A percentile compares a stretch with the other conserved stretches of the same genome.
Conservation (phyloP, 2,888 invertebrate genomes). For the Drosophila nr. perissopoda region DNA sequence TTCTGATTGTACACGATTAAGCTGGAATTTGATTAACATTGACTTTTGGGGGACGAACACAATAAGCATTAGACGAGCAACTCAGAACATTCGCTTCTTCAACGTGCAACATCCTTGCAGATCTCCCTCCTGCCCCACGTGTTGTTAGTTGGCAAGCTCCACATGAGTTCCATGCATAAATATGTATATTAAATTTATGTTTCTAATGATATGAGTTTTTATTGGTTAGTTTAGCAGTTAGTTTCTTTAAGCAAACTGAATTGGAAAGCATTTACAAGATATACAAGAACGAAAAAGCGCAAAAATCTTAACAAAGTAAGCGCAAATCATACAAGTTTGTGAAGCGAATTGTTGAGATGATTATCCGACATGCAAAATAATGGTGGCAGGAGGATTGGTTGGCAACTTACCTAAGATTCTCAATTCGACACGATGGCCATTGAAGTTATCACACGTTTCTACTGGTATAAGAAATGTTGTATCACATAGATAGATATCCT, state of each 20-base stretch:
- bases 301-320: conserved; percentile 36
- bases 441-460: conserved; percentile 89
- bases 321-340: conserved; percentile 48
- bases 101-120: conserved; percentile 43
- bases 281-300: conserved; percentile 35
- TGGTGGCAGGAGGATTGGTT: not conserved
- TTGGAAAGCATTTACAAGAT: conserved; percentile 41
- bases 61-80: conserved; percentile 37
- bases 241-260: conserved; percentile 49
- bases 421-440: conserved; percentile 90
- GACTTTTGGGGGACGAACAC: conserved; percentile 44
- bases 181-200: not conserved
- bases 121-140: conserved; percentile 1
- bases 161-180: conserved; percentile 41
- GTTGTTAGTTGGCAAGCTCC: conserved; percentile 45
- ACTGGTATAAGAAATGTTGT: conserved; percentile 91
- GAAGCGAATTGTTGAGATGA: conserved; percentile 29
- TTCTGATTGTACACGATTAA: conserved; percentile 10
- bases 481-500: conserved; percentile 92
- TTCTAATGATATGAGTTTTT: conserved; percentile 25
- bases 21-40: conserved; percentile 15
- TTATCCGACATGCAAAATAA: conserved; percentile 37
- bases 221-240: conserved; percentile 55
- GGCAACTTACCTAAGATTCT: conserved; percentile 88
- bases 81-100: conserved; percentile 6